phyloP scores from a whole-genome alignment of 2,888 invertebrate genomes.

The Marronus borbonicus region DNA sequence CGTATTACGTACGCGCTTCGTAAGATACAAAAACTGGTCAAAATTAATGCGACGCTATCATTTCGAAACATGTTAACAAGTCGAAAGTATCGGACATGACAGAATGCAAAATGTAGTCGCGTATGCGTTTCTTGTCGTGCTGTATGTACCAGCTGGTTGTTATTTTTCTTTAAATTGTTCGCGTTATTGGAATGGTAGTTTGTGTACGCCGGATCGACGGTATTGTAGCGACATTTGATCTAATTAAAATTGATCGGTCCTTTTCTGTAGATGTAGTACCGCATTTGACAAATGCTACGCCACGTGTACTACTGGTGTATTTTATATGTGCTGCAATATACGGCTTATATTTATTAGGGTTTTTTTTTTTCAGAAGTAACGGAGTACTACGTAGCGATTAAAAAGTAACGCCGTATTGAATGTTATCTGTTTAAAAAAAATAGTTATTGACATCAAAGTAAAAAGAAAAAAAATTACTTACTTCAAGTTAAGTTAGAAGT shows the following conservation, averaged over 20 bases:
- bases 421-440: no score
- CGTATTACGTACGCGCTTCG: slow-evolving; percentile 7
- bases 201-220: not conserved
- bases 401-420: no score
- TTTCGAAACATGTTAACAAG: slow-evolving; percentile 51
- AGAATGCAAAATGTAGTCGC: slow-evolving; percentile 43
- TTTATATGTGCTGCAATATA: no score
- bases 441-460: no score
- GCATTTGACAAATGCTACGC: not conserved
- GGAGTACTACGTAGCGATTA: no score
- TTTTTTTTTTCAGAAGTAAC: no score
- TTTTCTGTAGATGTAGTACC: not conserved
- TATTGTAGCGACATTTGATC: slow-evolving; percentile 4
- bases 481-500: no score
- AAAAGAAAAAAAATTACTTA: no score
- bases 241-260: slow-evolving; percentile 27
- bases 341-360: no score
- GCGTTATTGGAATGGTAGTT: slow-evolving; percentile 20
- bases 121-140: slow-evolving; percentile 29
- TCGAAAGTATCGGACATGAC: slow-evolving; percentile 50
- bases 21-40: slow-evolving; percentile 44
- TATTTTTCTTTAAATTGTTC: slow-evolving; percentile 37
- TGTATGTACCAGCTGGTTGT: slow-evolving; percentile 12
- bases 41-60: slow-evolving; percentile 50
- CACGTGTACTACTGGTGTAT: no score